Percentiles rank a stretch among this genome's conserved stretches.
Evolutionary conservation across 1,140 invertebrate species (phyloP).

Genomic region (Bicyclus anynana): DNA sequence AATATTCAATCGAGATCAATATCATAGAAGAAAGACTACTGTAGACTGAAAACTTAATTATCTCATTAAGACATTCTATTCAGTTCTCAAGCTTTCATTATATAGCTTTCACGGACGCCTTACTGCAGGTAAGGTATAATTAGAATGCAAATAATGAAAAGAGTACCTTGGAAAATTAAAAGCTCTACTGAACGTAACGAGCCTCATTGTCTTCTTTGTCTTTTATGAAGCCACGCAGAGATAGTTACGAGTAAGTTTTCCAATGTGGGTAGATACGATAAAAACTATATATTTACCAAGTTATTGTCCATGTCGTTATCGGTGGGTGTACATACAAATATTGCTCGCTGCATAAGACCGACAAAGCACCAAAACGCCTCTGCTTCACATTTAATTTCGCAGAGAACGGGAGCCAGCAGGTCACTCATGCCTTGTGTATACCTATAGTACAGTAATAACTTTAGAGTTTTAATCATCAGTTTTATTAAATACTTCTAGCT

Average conservation of each 20-base stretch:
- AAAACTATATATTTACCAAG: conserved; percentile 82
- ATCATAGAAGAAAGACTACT: background rate
- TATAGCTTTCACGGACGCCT: background rate
- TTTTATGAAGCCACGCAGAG: background rate
- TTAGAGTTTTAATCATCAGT: background rate
- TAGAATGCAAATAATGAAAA: background rate
- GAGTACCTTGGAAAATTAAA: background rate
- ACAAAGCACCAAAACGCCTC: conserved; percentile 97
- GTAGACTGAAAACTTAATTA: background rate
- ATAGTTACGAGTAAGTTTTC: no score
- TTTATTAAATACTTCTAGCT: no score
- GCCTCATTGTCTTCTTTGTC: background rate
- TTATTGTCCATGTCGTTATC: conserved; percentile 97
- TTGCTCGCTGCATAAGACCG: conserved; percentile 92
- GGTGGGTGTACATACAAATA: conserved; percentile 94
- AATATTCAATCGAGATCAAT: no score
- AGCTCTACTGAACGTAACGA: background rate
- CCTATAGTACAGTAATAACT: conserved; percentile 31
- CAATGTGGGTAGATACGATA: no score
- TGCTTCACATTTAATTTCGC: conserved; percentile 91
- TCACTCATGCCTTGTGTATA: conserved; percentile 97
- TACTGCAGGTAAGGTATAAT: background rate
- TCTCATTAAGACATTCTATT: background rate
- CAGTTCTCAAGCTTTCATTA: background rate
- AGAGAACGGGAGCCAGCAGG: conserved; percentile 90